Evolutionary conservation across 2,797 vertebrate species (phyloP), one percentile per base, ranked within the genome.

Genomic region (Sebastes iracundus): DNA sequence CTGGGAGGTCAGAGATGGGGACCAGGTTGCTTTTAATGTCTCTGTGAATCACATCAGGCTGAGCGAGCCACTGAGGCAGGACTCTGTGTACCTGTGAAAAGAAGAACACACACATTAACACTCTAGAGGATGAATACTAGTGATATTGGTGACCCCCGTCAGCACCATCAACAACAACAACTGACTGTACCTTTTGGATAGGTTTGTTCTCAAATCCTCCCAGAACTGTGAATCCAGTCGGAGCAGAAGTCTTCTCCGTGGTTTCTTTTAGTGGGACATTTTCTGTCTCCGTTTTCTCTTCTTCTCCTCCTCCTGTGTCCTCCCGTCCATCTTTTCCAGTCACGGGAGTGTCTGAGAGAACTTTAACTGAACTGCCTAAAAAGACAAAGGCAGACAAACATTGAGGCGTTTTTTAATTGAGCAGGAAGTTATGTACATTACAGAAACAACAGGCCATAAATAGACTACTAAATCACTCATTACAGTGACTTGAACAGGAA

Each of bases 61-160:
- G 84, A 72, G 97, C 95, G 6, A 99, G 92, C 98, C 98, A 99
- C 10, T 95, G 93, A 0, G 98, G 98, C 42, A 99, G 85, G 63
- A 98, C 96, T 78, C 97, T 95, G 71, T 95, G 94, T 0, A 97
- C 97, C 98, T 99, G 79, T 4, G 6, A 33, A 52, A 33, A 77
- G 2, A 67, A 4, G 10, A 55, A 59, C 2, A 68, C 14, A 69
- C 22, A 74, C 13, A 72, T 6, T 52, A 2, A 52, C 32, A 11
- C 22, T 23, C 22, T 6, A 53, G 18, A 33, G 16, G 7, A 63
- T 38, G 1, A 76, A 23, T 12, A 12, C 11, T 4, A 3, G 11
- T 25, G 32, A 12, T 10, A 14, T 6, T 61, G 23, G 0, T 18
- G 3, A 18, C 27, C 9, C 7, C 4, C 2, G 2, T 32, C 0